These are phyloP conservation scores for Lasioglossum morio DNA, from an alignment of 2,888 invertebrate genomes.

Conservation along the genomic window DNA sequence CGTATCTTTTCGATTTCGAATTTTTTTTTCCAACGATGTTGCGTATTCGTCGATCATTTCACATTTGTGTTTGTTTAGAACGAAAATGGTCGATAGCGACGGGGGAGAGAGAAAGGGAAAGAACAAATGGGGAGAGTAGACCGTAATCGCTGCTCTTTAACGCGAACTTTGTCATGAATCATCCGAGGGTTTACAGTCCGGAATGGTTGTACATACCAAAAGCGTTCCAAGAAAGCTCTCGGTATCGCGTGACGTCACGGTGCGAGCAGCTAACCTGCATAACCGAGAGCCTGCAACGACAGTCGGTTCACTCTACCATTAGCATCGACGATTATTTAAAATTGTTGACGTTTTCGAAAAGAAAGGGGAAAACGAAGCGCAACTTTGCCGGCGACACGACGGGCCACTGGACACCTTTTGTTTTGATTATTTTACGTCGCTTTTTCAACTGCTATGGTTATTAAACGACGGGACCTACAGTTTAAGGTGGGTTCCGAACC, in stretches of 20 bases:
- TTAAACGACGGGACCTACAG: no score
- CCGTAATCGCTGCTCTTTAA: slow-evolving; percentile 44
- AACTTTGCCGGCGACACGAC: no score
- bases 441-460: no score
- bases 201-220: slow-evolving; percentile 29
- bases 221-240: slow-evolving; percentile 58
- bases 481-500: no score
- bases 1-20: no score
- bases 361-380: no score
- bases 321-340: neutral
- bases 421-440: no score
- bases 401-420: no score
- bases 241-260: slow-evolving; percentile 40
- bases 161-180: slow-evolving; percentile 56
- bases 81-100: neutral
- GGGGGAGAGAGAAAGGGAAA: neutral
- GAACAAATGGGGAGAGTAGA: neutral
- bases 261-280: neutral
- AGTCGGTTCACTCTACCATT: neutral
- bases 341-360: neutral
- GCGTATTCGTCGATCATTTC: neutral
- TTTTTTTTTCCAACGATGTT: neutral
- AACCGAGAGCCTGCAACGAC: neutral
- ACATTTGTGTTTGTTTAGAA: neutral
- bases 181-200: slow-evolving; percentile 63